Conservation (phyloP, 2,113 vertebrate species). For the Cinclus mexicanus region DNA sequence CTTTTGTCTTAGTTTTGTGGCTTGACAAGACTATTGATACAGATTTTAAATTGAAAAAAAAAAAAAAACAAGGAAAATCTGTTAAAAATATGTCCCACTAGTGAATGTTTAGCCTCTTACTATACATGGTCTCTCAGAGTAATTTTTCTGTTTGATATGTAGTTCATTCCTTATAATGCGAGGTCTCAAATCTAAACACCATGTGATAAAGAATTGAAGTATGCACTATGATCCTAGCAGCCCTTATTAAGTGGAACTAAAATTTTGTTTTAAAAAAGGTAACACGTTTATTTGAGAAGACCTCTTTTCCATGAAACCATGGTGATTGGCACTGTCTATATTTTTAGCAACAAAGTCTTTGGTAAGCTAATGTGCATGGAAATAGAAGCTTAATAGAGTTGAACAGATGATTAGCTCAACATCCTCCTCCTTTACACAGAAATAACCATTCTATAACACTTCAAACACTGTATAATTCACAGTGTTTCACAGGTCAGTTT, state of each 20-base stretch:
- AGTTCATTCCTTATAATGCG: background rate
- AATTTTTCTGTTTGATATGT: background rate
- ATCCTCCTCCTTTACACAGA: background rate
- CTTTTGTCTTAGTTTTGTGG: background rate
- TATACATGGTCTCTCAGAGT: background rate
- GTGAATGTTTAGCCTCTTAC: background rate
- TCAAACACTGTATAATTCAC: background rate
- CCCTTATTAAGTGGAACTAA: background rate
- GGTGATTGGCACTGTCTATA: background rate
- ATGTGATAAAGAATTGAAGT: background rate
- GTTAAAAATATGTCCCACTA: background rate
- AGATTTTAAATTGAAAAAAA: background rate
- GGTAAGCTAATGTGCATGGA: background rate
- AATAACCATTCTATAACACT: background rate
- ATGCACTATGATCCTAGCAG: background rate
- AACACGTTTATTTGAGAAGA: background rate
- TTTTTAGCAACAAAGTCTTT: background rate
- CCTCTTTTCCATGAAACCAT: background rate
- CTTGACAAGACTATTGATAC: background rate
- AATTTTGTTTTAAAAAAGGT: background rate
- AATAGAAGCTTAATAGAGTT: slow-evolving; percentile 1
- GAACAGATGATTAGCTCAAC: background rate
- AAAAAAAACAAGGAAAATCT: background rate
- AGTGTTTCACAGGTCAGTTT: background rate
- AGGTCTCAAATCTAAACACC: background rate